These are phyloP conservation scores for Tetheella fluctuosa DNA, from an alignment of 2,888 invertebrate species.

Conservation along the genomic window DNA sequence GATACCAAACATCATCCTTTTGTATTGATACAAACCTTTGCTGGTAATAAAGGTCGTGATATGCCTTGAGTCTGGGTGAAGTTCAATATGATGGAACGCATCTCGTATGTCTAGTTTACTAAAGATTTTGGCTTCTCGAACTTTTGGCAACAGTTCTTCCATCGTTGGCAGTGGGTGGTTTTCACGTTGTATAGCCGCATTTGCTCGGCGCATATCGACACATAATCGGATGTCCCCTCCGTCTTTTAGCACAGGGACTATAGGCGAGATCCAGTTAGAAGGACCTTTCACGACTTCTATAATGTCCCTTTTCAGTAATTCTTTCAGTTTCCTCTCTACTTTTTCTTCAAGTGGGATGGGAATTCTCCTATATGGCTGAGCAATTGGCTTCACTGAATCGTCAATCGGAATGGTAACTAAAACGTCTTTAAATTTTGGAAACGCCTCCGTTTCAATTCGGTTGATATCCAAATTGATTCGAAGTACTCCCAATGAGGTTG, in stretches of 20 bases:
- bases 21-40: conserved; percentile 43
- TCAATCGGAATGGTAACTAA: conserved; percentile 21
- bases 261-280: conserved; percentile 33
- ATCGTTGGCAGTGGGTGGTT: conserved; percentile 40
- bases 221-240: conserved; percentile 35
- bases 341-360: conserved; percentile 26
- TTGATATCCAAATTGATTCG: conserved; percentile 20
- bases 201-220: conserved; percentile 43
- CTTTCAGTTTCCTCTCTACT: conserved; percentile 27
- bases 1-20: conserved; percentile 58
- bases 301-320: conserved; percentile 28
- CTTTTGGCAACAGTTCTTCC: conserved; percentile 36
- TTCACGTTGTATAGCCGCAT: conserved; percentile 34
- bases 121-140: conserved; percentile 32
- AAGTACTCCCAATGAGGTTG: conserved; percentile 22
- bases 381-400: conserved; percentile 16
- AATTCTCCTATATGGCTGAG: conserved; percentile 21
- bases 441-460: conserved; percentile 21
- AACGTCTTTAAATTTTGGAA: conserved; percentile 32
- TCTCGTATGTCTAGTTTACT: conserved; percentile 33
- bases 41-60: conserved; percentile 37
- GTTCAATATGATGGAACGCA: conserved; percentile 38
- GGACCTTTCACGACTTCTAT: conserved; percentile 32
- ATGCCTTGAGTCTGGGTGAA: conserved; percentile 25
- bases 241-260: conserved; percentile 34